phyloP scores from a whole-genome alignment of 2,113 vertebrate species.

The Triplophysa dalaica region DNA sequence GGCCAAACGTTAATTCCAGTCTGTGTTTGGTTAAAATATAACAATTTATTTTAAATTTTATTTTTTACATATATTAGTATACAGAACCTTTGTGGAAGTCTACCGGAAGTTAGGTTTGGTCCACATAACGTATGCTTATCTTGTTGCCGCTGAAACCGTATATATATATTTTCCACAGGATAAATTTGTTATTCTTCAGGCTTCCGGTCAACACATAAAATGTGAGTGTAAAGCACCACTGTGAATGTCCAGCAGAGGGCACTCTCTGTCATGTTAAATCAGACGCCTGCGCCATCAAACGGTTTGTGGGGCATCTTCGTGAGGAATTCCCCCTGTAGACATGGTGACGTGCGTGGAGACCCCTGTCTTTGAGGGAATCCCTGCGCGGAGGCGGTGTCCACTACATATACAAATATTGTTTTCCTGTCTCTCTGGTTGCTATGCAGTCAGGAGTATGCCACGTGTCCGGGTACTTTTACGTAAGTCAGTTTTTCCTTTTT shows the following conservation, averaged over 20 bases:
- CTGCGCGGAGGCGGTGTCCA: slow-evolving; percentile 34
- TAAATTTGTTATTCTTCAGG: too few relatives aligned
- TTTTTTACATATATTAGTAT: too few relatives aligned
- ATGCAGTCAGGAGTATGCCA: neutral
- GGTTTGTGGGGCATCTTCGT: slow-evolving; percentile 9
- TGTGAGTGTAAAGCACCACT: neutral
- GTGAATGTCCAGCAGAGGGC: slow-evolving; percentile 65
- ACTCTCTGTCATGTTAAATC: slow-evolving; percentile 39
- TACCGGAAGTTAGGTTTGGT: too few relatives aligned
- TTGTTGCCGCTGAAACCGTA: too few relatives aligned
- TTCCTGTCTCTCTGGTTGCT: slow-evolving; percentile 22
- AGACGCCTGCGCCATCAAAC: neutral
- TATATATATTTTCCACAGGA: too few relatives aligned
- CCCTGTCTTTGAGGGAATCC: slow-evolving; percentile 57
- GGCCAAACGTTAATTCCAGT: too few relatives aligned
- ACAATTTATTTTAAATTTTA: too few relatives aligned
- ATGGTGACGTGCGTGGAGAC: slow-evolving; percentile 67
- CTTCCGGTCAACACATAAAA: too few relatives aligned
- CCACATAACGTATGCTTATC: too few relatives aligned
- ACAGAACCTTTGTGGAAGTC: too few relatives aligned
- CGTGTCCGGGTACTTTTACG: neutral
- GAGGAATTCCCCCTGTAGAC: slow-evolving; percentile 71
- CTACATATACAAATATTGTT: neutral
- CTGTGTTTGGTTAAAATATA: too few relatives aligned
- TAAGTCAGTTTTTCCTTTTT: neutral